Evolutionary conservation across 2,797 vertebrate genomes (phyloP).

Genomic region (Manis crassicaudata): DNA sequence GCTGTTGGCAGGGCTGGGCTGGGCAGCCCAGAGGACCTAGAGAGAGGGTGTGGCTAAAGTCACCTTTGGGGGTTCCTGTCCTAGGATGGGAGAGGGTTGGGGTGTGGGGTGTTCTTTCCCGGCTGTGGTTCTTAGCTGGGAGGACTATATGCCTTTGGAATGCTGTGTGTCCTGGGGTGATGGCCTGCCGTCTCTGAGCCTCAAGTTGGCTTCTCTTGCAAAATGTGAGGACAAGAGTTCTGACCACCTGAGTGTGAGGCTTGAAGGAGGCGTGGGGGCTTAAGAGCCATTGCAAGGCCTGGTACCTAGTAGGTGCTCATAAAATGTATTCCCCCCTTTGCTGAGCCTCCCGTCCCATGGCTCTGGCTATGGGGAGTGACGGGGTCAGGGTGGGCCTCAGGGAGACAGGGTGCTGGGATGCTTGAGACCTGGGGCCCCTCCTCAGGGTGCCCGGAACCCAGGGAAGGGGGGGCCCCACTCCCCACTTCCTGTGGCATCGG

Average conservation of each 20-base stretch:
- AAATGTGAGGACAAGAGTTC: neutral
- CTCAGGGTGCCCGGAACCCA: neutral
- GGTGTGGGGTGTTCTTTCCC: too few species aligned
- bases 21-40: neutral
- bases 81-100: neutral
- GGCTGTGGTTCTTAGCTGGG: neutral
- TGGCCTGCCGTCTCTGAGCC: neutral
- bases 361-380: neutral
- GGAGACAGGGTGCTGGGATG: neutral
- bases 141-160: neutral
- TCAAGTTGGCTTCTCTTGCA: neutral
- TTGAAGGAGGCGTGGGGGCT: fast-evolving
- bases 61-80: neutral
- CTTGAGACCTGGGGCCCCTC: neutral
- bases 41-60: neutral
- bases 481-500: neutral
- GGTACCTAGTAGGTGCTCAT: neutral
- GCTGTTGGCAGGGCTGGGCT: neutral
- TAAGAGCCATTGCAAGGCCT: neutral
- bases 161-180: neutral
- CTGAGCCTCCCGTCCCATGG: neutral
- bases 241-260: neutral
- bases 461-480: neutral
- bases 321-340: neutral
- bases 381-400: neutral